These are phyloP conservation scores for Lagorchestes hirsutus DNA, from an alignment of 2,797 vertebrate species.

Conservation along the genomic window DNA sequence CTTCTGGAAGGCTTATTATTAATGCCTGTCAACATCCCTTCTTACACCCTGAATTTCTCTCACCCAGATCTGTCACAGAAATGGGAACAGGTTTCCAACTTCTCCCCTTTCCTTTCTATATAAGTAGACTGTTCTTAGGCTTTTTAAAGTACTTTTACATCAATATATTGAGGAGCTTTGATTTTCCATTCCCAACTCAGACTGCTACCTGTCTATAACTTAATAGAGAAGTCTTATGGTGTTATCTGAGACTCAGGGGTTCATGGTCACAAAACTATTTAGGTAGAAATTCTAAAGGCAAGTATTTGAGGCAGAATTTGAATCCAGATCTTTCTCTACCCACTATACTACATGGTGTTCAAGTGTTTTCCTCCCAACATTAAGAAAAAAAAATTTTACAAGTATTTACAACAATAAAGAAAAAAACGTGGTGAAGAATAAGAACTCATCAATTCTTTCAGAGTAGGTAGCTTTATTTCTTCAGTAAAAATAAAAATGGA, in stretches of 20 bases:
- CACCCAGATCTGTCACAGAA: background rate
- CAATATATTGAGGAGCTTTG: background rate
- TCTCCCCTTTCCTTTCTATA: background rate
- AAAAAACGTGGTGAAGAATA: background rate
- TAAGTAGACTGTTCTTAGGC: background rate
- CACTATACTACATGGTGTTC: background rate
- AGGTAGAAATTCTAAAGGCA: background rate
- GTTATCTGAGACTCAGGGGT: background rate
- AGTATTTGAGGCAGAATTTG: background rate
- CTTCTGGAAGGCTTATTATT: background rate
- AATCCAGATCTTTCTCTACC: background rate
- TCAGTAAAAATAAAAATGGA: background rate
- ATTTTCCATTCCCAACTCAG: background rate
- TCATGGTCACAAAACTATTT: background rate
- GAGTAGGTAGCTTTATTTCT: background rate
- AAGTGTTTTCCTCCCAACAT: background rate
- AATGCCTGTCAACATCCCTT: background rate
- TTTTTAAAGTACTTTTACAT: background rate
- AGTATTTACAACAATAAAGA: background rate
- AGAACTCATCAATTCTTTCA: background rate
- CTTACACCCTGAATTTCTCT: background rate
- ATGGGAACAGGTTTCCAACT: background rate
- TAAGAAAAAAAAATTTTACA: background rate
- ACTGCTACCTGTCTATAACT: background rate
- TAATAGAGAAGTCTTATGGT: background rate